Percentiles rank a stretch among this genome's conserved stretches.
These are phyloP conservation scores for Oncopodura yosiiana DNA, from an alignment of 1,140 invertebrate species.

Conservation along the genomic window DNA sequence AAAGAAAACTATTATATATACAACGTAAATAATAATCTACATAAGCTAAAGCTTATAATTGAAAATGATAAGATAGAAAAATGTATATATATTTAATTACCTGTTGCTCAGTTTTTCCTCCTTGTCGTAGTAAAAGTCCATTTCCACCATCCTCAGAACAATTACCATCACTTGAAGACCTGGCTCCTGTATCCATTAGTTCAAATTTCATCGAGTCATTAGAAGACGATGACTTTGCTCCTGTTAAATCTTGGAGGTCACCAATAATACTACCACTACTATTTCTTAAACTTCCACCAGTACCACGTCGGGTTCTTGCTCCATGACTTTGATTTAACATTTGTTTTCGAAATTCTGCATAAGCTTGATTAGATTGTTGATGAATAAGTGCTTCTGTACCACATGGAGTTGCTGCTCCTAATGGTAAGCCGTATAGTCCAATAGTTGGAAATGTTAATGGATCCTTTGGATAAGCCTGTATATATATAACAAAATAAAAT, in stretches of 20 bases:
- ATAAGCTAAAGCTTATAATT: neutral
- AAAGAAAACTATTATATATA: neutral
- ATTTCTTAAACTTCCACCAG: no score
- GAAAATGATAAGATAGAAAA: neutral
- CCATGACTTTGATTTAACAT: slow-evolving; percentile 55
- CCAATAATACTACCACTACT: no score
- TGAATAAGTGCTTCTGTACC: slow-evolving; percentile 31
- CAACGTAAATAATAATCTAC: neutral
- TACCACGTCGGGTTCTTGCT: slow-evolving; percentile 45
- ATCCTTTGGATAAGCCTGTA: slow-evolving; percentile 59
- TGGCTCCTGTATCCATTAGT: slow-evolving; percentile 6
- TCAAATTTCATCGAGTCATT: neutral
- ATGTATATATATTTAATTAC: no score
- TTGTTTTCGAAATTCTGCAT: slow-evolving; percentile 53
- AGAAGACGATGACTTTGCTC: neutral
- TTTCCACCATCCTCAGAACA: slow-evolving; percentile 24
- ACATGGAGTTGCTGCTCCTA: slow-evolving; percentile 41
- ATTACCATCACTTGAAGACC: slow-evolving; percentile 24
- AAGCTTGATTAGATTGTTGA: slow-evolving; percentile 41
- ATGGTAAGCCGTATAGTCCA: slow-evolving; percentile 35
- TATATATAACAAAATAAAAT: slow-evolving; percentile 8
- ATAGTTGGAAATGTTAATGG: slow-evolving; percentile 49
- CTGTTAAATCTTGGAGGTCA: no score
- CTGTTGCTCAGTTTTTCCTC: slow-evolving; percentile 33
- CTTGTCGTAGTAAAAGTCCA: neutral